Base-by-base conservation (phyloP, 2,797 vertebrate species). In the Trematomus bernacchii region DNA sequence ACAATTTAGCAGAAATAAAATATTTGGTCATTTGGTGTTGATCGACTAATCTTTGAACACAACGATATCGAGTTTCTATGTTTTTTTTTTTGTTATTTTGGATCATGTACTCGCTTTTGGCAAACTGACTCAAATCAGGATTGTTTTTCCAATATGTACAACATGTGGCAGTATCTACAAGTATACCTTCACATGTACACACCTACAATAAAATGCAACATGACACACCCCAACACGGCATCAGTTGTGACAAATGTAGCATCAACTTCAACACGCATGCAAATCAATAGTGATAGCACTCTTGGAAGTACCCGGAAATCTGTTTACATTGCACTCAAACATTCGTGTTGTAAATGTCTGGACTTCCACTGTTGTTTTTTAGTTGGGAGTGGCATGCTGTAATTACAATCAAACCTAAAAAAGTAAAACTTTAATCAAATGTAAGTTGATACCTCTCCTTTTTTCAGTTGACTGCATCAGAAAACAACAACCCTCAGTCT, bases 331-430 rank as follows among this genome's bases (percentile, higher is more conserved):
- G 33, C 33, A 6, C 33, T 37, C 33, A 37, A 37, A 37, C 69
- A 65, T 80, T 50, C 19, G 53, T 46, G 55, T 27, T 69, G 65
- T 47, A 37, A 37, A 37, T 37, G 33, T 37, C 33, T 37, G 51
- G 16, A 62, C 19, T 42, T 14, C 27, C 18, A 21, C 57, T 40
- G 27, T 54, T 46, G 18, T 40, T 47, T 33, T 13, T 30, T 58
- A 16, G 16, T 30, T 18, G 16, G 55, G 23, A 61, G 63, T 30
- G 10, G 5, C 46, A 69, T 54, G 10, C 66, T 62, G 19, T 53
- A 37, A 69, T n/a, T 30, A 44, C 27, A 65, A 44, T 69, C 12
- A 65, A 30, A 48, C 16, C 40, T 51, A 46, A 23, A 14, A 13
- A 4, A n/a, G 50, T 23, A n/a, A 33, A 18, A 27, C 53, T 37